These are phyloP conservation scores for Bambusicola thoracicus DNA, from an alignment of 2,113 vertebrate species.

Conservation along the genomic window DNA sequence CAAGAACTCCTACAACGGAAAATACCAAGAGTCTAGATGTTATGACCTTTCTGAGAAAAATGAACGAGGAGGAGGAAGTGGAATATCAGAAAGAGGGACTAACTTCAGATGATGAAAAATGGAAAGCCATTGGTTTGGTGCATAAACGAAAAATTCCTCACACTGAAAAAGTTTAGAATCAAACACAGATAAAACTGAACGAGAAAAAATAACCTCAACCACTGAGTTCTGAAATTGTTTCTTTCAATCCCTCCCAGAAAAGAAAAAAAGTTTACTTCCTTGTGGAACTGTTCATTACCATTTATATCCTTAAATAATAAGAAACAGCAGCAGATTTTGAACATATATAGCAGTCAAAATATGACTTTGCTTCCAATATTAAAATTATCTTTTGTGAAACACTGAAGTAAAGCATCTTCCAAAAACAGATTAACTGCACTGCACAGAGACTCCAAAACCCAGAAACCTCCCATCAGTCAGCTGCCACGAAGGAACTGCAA, in stretches of 20 bases:
- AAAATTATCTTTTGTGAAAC: neutral
- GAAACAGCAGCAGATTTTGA: neutral
- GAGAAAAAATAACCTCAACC: neutral
- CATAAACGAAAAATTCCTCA: neutral
- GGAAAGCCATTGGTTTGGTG: neutral
- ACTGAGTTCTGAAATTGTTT: neutral
- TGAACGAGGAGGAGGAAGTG: neutral
- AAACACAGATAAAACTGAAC: neutral
- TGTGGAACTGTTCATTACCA: neutral
- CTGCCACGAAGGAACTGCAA: neutral
- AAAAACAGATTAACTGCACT: neutral
- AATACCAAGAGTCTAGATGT: neutral
- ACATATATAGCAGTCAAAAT: neutral
- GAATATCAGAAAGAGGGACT: neutral
- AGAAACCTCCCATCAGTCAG: neutral
- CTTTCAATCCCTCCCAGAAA: neutral
- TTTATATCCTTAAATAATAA: neutral
- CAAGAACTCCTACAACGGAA: neutral
- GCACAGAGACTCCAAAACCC: fast-evolving
- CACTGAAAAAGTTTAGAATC: fast-evolving
- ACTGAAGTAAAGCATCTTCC: neutral
- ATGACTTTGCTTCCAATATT: neutral
- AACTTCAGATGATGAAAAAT: neutral
- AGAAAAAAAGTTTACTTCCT: neutral
- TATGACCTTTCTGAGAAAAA: neutral